Evolutionary conservation across 2,797 vertebrate genomes (phyloP).

Genomic region (Benthosema pterotum): DNA sequence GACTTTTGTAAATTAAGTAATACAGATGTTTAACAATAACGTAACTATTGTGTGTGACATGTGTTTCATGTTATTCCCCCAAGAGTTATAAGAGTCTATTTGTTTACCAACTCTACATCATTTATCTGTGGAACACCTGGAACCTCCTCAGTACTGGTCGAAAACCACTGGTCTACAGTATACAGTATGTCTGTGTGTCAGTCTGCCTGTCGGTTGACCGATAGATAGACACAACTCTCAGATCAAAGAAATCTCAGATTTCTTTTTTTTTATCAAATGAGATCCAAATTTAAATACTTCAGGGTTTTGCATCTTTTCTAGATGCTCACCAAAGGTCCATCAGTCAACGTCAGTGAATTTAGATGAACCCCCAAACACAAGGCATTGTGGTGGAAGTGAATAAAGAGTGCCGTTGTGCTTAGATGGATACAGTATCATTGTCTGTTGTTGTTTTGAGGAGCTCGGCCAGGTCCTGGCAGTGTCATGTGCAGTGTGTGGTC

Average conservation of each 20-base stretch:
- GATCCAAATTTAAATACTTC: neutral
- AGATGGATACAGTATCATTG: slow-evolving; percentile 55
- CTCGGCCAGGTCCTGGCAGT: slow-evolving; percentile 58
- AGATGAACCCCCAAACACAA: slow-evolving; percentile 50
- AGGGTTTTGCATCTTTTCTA: neutral
- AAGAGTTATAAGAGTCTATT: too few relatives aligned
- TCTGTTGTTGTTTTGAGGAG: slow-evolving; percentile 52
- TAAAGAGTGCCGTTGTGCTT: slow-evolving; percentile 58
- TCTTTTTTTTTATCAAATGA: neutral
- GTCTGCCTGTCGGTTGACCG: neutral
- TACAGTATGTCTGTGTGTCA: neutral
- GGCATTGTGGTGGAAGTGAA: slow-evolving; percentile 56
- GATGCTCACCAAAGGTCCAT: neutral
- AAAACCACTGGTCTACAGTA: too few relatives aligned
- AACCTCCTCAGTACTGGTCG: too few relatives aligned
- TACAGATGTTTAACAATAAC: too few relatives aligned
- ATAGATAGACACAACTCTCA: neutral
- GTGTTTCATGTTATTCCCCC: too few relatives aligned
- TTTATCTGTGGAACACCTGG: too few relatives aligned
- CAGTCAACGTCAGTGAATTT: slow-evolving; percentile 52
- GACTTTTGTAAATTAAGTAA: too few relatives aligned
- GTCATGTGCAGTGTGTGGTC: slow-evolving; percentile 62
- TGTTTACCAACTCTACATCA: too few relatives aligned
- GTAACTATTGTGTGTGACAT: too few relatives aligned
- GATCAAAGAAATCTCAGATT: neutral